These are phyloP conservation scores for Cydia splendana DNA, from an alignment of 1,140 invertebrate species.

Conservation along the genomic window DNA sequence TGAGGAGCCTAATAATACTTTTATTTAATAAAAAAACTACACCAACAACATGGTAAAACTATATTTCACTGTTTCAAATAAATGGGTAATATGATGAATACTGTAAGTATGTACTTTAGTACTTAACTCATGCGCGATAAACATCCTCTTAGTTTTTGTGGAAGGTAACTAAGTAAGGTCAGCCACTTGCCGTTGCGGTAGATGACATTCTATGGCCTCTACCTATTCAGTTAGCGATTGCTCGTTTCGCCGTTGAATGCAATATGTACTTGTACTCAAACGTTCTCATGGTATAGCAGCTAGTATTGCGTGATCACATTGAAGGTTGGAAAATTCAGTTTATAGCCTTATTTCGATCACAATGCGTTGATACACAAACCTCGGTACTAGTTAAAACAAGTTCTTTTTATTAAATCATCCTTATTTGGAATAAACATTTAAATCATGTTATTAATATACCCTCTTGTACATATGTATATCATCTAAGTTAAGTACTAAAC, in stretches of 20 bases:
- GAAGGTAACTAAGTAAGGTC: constrained; percentile 1
- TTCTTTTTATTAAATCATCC: not conserved
- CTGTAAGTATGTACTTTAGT: too few species aligned
- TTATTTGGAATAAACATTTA: not conserved
- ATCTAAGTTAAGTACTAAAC: not conserved
- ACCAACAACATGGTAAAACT: too few species aligned
- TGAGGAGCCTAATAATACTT: not conserved
- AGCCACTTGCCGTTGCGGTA: not conserved
- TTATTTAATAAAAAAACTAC: too few species aligned
- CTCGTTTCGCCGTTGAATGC: constrained; percentile 9
- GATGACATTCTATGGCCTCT: constrained; percentile 24
- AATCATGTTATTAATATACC: not conserved
- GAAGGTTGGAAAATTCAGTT: not conserved
- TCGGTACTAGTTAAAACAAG: not conserved
- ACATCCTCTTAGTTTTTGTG: constrained; percentile 8
- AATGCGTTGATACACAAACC: too few species aligned
- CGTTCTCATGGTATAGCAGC: not conserved
- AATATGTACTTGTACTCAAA: constrained; percentile 1
- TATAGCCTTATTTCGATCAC: too few species aligned
- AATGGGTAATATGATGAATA: too few species aligned
- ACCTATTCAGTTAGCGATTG: constrained; percentile 16
- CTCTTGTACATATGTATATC: not conserved
- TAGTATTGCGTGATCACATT: constrained; percentile 14
- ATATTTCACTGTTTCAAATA: too few species aligned
- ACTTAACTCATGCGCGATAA: not conserved